phyloP scores from a whole-genome alignment of 2,113 vertebrate genomes.

The Chelonoidis abingdonii region DNA sequence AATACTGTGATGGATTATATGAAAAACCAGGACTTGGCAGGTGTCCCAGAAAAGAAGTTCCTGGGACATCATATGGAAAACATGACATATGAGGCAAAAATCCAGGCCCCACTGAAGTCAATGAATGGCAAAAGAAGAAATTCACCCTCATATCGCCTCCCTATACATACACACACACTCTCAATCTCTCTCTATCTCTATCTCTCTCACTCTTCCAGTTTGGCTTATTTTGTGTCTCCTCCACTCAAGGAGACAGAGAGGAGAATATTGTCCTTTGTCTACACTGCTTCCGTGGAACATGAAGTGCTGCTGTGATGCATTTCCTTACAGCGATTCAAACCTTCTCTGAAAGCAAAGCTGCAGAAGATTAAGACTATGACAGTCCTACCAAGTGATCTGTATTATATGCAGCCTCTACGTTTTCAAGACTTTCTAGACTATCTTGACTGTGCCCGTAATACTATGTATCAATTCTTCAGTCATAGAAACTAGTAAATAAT shows the following conservation, averaged over 20 bases:
- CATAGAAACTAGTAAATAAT: neutral
- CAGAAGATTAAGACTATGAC: neutral
- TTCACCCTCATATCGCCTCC: neutral
- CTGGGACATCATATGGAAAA: neutral
- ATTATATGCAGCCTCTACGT: neutral
- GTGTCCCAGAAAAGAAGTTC: neutral
- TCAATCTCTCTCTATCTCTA: too few relatives aligned
- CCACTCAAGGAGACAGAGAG: neutral
- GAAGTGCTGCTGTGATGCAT: neutral
- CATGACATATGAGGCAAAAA: neutral
- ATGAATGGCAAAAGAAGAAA: neutral
- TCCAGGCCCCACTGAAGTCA: fast-evolving
- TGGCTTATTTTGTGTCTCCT: neutral
- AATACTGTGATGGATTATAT: neutral
- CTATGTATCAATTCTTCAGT: fast-evolving
- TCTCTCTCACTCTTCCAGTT: neutral
- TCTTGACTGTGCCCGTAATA: neutral
- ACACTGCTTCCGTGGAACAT: neutral
- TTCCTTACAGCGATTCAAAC: neutral
- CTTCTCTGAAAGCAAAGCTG: neutral
- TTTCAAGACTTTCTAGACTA: neutral
- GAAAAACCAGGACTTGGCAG: neutral
- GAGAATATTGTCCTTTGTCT: neutral
- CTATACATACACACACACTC: too few relatives aligned
- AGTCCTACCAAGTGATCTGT: neutral